Evolutionary conservation across 2,797 vertebrate species (phyloP).

Genomic region (Pipistrellus nathusii): DNA sequence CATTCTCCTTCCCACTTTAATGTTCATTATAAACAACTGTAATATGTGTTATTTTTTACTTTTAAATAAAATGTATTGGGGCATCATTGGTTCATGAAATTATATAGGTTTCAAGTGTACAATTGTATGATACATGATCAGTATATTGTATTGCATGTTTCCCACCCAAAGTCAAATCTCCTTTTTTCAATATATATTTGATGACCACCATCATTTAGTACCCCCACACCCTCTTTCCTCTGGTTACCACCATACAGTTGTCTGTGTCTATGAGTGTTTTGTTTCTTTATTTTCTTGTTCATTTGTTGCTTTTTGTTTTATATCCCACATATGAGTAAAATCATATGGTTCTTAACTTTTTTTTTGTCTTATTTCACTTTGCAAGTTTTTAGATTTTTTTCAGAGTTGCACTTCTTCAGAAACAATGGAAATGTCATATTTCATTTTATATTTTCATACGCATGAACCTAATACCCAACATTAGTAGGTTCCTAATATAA

Average conservation of each 20-base stretch:
- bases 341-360: neutral
- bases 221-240: neutral
- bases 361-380: neutral
- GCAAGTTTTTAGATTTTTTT: neutral
- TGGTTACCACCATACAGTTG: neutral
- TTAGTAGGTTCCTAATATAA: neutral
- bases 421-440: neutral
- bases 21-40: neutral
- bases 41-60: too few relatives aligned
- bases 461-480: neutral
- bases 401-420: neutral
- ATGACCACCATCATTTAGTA: neutral
- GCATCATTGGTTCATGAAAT: neutral
- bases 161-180: neutral
- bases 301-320: neutral
- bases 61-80: neutral
- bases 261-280: neutral
- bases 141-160: neutral
- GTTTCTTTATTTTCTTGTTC: neutral
- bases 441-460: neutral
- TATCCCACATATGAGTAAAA: neutral
- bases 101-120: neutral
- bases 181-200: neutral
- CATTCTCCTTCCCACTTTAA: neutral
- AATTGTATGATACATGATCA: neutral